These are phyloP conservation scores for Jaculus jaculus DNA, from an alignment of 2,113 vertebrate species.

Conservation along the genomic window DNA sequence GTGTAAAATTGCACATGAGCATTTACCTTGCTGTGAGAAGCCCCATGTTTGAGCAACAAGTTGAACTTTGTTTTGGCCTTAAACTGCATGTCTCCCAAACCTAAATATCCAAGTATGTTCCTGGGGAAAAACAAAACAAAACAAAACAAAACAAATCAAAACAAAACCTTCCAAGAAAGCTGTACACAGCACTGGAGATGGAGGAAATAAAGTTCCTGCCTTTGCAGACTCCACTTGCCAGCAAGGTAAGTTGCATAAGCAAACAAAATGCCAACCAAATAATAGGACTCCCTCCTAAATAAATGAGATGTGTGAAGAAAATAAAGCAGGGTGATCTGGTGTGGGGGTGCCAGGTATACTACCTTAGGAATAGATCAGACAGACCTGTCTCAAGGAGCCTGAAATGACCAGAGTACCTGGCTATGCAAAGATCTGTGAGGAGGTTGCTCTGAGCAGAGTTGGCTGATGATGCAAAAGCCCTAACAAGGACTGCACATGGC, in stretches of 20 bases:
- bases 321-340: background rate
- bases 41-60: background rate
- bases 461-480: fast-evolving
- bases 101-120: background rate
- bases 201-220: background rate
- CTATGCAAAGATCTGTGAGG: background rate
- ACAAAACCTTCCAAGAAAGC: too few species aligned
- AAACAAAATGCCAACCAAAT: background rate
- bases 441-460: background rate
- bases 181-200: background rate
- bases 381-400: background rate
- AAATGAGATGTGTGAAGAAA: background rate
- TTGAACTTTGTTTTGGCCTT: background rate
- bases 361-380: background rate
- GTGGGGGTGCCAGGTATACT: background rate
- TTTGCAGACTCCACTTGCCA: background rate
- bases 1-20: too few species aligned
- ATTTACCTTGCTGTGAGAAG: background rate
- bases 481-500: too few species aligned
- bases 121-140: too few species aligned
- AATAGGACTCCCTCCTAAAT: background rate
- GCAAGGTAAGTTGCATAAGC: background rate
- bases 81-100: background rate
- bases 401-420: background rate
- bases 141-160: too few species aligned